Evolutionary conservation across 1,140 invertebrate genomes (phyloP).

Genomic region (Tetramorium simillimum): DNA sequence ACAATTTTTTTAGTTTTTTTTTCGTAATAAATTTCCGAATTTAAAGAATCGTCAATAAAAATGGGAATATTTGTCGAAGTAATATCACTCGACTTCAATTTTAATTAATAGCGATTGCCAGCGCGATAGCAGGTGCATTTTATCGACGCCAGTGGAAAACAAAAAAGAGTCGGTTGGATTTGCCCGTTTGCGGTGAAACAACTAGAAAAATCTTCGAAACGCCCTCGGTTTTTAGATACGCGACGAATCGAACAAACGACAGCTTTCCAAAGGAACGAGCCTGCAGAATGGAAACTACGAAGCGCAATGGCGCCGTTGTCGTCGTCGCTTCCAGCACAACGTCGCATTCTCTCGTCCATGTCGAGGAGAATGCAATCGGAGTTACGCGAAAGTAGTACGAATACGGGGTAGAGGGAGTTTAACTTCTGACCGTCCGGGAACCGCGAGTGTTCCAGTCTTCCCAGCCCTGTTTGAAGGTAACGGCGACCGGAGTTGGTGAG

Average conservation of each 20-base stretch:
- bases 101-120: neutral
- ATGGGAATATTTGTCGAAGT: neutral
- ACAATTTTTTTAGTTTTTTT: no score
- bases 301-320: neutral
- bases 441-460: neutral
- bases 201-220: neutral
- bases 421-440: constrained; percentile 10
- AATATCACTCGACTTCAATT: neutral
- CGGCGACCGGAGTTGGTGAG: neutral
- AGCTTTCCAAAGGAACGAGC: constrained; percentile 12
- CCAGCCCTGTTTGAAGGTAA: constrained; percentile 27
- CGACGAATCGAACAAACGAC: neutral
- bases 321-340: neutral
- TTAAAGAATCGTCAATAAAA: neutral
- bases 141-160: neutral
- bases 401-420: neutral
- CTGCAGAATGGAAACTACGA: neutral
- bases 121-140: neutral
- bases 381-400: constrained; percentile 30
- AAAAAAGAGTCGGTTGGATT: neutral
- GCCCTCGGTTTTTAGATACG: neutral
- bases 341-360: neutral
- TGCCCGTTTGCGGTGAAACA: neutral
- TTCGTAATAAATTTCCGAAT: neutral
- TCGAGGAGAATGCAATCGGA: constrained; percentile 31